phyloP scores from a whole-genome alignment of 1,140 invertebrate genomes.

The Zaprionus tsacasi region DNA sequence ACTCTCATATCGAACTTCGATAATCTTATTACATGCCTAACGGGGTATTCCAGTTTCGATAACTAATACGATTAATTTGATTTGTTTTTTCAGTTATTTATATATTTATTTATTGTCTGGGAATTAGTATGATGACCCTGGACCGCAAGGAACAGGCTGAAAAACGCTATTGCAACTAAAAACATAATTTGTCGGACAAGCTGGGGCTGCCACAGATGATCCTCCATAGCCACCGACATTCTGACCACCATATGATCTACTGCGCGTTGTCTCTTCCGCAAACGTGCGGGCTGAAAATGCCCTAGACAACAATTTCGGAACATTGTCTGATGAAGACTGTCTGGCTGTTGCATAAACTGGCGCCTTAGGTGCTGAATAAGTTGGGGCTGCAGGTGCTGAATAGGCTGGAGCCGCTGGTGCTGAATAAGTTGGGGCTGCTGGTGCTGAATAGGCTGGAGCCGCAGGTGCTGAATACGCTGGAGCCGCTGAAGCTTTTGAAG shows the following conservation, averaged over 20 bases:
- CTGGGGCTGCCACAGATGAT: conserved; percentile 47
- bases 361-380: conserved; percentile 25
- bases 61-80: not conserved
- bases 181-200: conserved; percentile 59
- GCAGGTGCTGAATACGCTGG: conserved; percentile 33
- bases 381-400: conserved; percentile 15
- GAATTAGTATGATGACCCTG: conserved; percentile 40
- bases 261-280: too few species aligned
- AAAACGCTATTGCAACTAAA: conserved; percentile 66
- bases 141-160: conserved; percentile 55
- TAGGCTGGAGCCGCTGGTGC: conserved; percentile 44
- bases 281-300: too few species aligned
- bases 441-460: conserved; percentile 25
- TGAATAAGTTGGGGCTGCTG: conserved; percentile 35
- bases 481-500: conserved; percentile 19
- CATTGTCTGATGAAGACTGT: too few species aligned
- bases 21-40: too few species aligned
- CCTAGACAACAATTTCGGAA: too few species aligned
- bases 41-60: too few species aligned
- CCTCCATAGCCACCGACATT: conserved; percentile 42
- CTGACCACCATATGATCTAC: conserved; percentile 17
- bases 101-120: not conserved
- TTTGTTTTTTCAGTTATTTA: not conserved
- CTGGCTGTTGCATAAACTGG: conserved; percentile 19
- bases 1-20: too few species aligned